Conservation (phyloP, 1,140 invertebrate species). For the Cyclargus thomasi region DNA sequence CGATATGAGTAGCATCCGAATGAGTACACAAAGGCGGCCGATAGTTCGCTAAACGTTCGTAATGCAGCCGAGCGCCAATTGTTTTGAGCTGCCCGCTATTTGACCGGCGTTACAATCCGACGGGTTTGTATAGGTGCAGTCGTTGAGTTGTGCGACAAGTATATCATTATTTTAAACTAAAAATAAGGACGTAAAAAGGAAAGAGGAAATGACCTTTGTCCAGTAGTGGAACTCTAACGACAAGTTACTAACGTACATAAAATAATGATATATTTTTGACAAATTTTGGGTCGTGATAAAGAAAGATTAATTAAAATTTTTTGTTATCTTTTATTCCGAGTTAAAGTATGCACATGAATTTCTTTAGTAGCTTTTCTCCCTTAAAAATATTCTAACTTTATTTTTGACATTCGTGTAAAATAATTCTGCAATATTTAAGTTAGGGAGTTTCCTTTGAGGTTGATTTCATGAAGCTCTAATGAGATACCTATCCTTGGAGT, state of each 20-base stretch:
- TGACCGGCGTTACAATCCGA: too few species aligned
- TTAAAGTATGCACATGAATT: not conserved
- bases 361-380: constrained; percentile 14
- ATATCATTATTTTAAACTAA: too few species aligned
- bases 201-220: too few species aligned
- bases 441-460: not conserved
- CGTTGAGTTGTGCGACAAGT: too few species aligned
- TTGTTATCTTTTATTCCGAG: too few species aligned
- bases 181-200: too few species aligned
- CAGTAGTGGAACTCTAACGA: too few species aligned
- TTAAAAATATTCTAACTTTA: constrained; percentile 26
- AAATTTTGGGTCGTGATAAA: too few species aligned
- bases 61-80: constrained; percentile 60
- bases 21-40: constrained; percentile 65
- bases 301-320: too few species aligned
- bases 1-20: constrained; percentile 66
- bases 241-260: too few species aligned
- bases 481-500: not conserved
- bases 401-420: not conserved
- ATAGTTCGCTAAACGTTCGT: constrained; percentile 37
- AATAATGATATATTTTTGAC: too few species aligned
- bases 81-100: constrained; percentile 28
- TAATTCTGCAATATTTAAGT: not conserved
- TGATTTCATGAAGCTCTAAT: not conserved
- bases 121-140: too few species aligned